Conservation (phyloP, 2,797 vertebrate species). For the Sebastes diploproa region DNA sequence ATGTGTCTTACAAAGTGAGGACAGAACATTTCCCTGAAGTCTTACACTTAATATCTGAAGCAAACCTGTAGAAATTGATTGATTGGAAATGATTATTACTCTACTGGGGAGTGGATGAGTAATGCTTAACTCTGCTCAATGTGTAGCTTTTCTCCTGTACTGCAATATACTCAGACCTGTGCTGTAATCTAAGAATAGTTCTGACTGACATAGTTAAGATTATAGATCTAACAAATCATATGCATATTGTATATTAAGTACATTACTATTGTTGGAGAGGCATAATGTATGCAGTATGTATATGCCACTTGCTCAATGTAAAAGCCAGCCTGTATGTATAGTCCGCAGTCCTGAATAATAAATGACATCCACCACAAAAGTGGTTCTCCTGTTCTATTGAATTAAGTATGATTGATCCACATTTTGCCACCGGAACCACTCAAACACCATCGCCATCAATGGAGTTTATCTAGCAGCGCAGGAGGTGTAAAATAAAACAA, state of each 20-base stretch:
- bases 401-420: slow-evolving; percentile 76
- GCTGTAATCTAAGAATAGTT: slow-evolving; percentile 20
- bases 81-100: slow-evolving; percentile 24
- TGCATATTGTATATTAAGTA: slow-evolving; percentile 14
- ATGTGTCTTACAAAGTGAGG: slow-evolving; percentile 41
- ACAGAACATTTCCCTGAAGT: slow-evolving; percentile 33
- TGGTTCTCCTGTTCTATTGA: slow-evolving; percentile 55
- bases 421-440: slow-evolving; percentile 44
- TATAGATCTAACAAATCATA: slow-evolving; percentile 3
- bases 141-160: background rate
- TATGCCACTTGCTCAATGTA: slow-evolving; percentile 16
- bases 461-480: slow-evolving; percentile 34
- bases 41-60: slow-evolving; percentile 26
- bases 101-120: background rate
- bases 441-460: slow-evolving; percentile 49
- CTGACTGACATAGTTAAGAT: background rate
- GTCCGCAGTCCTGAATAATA: slow-evolving; percentile 72
- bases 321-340: slow-evolving; percentile 40
- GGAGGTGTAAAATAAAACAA: slow-evolving; percentile 45
- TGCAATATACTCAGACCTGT: slow-evolving; percentile 6
- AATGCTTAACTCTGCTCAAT: slow-evolving; percentile 9
- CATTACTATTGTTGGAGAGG: slow-evolving; percentile 4
- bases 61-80: slow-evolving; percentile 40
- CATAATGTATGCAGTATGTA: slow-evolving; percentile 14
- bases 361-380: slow-evolving; percentile 58